Percentiles rank a stretch among this genome's conserved stretches.
phyloP scores from a whole-genome alignment of 2,888 invertebrate species.

The Pseudolycoriella hygida region DNA sequence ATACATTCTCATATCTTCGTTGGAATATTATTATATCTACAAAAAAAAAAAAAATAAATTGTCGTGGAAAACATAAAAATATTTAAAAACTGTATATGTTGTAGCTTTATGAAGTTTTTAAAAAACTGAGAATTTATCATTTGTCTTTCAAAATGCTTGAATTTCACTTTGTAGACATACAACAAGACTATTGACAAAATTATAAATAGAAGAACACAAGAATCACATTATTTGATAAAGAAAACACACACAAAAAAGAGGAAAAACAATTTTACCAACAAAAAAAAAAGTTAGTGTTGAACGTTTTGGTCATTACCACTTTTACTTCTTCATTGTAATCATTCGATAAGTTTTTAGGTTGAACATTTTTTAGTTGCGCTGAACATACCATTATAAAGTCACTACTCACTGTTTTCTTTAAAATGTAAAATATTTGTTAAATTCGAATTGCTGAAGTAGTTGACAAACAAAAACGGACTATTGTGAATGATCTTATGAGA shows the following conservation, averaged over 20 bases:
- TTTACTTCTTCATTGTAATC: no score
- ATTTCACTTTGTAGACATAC: not conserved
- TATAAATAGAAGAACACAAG: not conserved
- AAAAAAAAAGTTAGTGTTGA: not conserved
- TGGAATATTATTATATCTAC: not conserved
- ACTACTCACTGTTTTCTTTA: no score
- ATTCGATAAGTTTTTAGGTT: no score
- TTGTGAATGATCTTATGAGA: no score
- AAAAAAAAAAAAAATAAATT: not conserved
- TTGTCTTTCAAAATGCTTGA: not conserved
- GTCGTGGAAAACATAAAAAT: not conserved
- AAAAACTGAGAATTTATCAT: not conserved
- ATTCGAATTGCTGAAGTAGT: no score
- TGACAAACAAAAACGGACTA: no score
- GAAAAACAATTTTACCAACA: not conserved
- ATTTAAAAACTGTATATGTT: not conserved
- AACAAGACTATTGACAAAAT: not conserved
- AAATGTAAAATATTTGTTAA: no score
- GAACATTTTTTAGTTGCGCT: no score
- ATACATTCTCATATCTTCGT: no score
- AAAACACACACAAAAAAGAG: not conserved
- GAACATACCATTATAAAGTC: no score
- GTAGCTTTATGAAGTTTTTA: constrained; percentile 1
- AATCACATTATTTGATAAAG: not conserved
- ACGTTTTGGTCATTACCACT: not conserved